Evolutionary conservation across 2,888 invertebrate genomes (phyloP).

Genomic region (Thecocarcelia acutangulata): DNA sequence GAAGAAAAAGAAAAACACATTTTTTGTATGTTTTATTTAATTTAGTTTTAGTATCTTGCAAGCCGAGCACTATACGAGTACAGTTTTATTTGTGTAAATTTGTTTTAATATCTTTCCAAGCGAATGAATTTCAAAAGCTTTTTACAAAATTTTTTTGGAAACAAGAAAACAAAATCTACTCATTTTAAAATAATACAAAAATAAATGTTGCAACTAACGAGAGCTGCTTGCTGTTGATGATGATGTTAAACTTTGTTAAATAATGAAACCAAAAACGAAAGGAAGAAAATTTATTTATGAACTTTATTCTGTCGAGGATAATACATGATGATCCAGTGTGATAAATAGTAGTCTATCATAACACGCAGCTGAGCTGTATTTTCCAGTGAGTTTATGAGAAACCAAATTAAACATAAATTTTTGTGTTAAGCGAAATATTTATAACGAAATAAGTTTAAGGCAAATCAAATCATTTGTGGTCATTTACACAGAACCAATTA

Average conservation of each 20-base stretch:
- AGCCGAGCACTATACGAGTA: not conserved
- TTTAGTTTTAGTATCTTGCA: conserved; percentile 22
- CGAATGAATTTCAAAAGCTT: conserved; percentile 60
- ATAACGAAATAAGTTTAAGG: conserved; percentile 34
- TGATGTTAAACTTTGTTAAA: conserved; percentile 40
- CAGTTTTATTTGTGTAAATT: conserved; percentile 51
- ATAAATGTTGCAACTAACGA: conserved; percentile 42
- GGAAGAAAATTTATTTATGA: conserved; percentile 22
- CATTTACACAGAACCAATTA: conserved; percentile 10
- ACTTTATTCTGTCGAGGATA: conserved; percentile 5
- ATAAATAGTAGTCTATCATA: conserved; percentile 12
- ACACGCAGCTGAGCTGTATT: not conserved
- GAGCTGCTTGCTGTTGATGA: conserved; percentile 24
- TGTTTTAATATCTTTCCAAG: conserved; percentile 65
- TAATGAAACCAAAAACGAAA: not conserved
- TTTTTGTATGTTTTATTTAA: conserved; percentile 34
- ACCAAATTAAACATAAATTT: conserved; percentile 32
- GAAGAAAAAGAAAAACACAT: not conserved
- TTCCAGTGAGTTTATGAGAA: conserved; percentile 3
- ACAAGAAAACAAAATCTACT: conserved; percentile 18
- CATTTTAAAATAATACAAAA: conserved; percentile 33
- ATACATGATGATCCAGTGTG: too few species aligned
- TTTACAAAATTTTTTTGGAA: conserved; percentile 50
- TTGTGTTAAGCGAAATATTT: not conserved
- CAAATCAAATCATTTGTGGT: conserved; percentile 35